phyloP scores from a whole-genome alignment of 2,113 vertebrate species.

The Vulpes lagopus region DNA sequence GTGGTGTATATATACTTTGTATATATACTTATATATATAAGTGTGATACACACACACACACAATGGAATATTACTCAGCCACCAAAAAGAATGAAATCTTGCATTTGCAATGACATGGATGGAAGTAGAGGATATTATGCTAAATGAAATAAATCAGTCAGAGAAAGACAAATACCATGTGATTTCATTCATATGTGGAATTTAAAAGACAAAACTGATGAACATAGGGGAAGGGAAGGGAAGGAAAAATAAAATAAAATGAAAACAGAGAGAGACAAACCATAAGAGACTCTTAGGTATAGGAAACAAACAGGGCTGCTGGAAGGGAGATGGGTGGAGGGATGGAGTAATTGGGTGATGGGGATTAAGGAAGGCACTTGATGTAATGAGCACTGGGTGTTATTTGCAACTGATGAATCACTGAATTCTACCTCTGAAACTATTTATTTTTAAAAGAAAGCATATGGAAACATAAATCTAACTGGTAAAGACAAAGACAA shows the following conservation, averaged over 20 bases:
- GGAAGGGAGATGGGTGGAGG: neutral
- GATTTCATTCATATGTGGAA: no score
- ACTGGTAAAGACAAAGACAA: neutral
- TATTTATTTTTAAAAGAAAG: neutral
- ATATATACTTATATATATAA: no score
- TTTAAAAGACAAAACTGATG: no score
- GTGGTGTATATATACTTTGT: no score
- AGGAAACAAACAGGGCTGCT: neutral
- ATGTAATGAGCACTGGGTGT: neutral
- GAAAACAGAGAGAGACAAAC: no score
- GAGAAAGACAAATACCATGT: neutral
- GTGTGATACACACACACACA: no score
- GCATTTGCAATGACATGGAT: no score
- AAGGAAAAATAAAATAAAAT: no score
- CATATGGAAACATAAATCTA: neutral
- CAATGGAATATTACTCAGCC: no score
- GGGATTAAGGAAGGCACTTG: neutral
- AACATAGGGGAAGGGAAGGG: no score
- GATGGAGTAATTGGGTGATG: neutral
- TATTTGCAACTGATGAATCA: neutral
- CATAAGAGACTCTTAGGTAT: neutral
- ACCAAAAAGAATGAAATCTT: neutral
- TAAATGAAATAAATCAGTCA: no score
- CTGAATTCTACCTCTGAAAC: neutral
- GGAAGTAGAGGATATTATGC: no score